phyloP scores from a whole-genome alignment of 2,113 vertebrate species.

The Neogale vison region DNA sequence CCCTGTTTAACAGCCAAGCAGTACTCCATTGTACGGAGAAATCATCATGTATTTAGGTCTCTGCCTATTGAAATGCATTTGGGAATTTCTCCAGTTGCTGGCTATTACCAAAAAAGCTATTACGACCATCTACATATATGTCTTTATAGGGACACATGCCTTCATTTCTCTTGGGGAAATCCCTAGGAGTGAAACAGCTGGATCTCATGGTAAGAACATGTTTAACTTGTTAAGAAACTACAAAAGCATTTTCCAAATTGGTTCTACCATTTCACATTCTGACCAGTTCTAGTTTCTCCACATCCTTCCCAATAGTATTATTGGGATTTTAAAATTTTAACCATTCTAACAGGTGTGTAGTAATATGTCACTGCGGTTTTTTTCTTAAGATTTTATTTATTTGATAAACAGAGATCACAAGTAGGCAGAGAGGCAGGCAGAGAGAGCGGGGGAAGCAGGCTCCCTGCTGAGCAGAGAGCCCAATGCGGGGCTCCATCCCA shows the following conservation, averaged over 20 bases:
- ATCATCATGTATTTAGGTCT: too few species aligned
- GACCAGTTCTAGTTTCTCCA: neutral
- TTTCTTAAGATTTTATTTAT: neutral
- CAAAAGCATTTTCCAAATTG: neutral
- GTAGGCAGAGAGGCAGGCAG: too few species aligned
- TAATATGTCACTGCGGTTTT: neutral
- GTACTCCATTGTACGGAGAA: neutral
- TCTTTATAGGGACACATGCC: neutral
- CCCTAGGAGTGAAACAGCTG: neutral
- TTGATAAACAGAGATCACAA: too few species aligned
- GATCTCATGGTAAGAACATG: neutral
- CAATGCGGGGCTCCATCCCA: too few species aligned
- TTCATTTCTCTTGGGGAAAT: neutral
- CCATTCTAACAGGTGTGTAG: neutral
- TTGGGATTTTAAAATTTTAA: neutral
- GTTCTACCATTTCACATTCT: neutral
- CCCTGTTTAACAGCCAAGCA: neutral
- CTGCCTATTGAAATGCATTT: neutral
- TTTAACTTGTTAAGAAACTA: neutral
- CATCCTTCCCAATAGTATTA: neutral
- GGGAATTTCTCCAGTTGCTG: neutral
- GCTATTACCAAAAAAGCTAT: neutral
- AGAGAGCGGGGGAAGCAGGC: too few species aligned
- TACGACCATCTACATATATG: neutral
- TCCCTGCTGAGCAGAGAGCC: too few species aligned